Base-by-base conservation (phyloP, 2,113 vertebrate genomes). In the Sula dactylatra region DNA sequence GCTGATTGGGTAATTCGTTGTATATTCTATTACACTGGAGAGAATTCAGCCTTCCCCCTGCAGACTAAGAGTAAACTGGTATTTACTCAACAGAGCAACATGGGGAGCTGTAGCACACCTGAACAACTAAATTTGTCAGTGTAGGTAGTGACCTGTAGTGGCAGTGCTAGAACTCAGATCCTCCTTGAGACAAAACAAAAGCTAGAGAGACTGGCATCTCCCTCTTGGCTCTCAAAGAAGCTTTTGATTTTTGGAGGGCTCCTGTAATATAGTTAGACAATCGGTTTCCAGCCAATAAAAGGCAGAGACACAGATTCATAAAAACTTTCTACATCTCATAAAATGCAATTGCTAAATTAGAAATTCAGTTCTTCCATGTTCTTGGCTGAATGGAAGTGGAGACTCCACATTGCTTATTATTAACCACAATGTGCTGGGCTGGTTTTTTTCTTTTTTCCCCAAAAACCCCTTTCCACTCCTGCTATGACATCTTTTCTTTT, bases 281-380 rank as follows among this genome's bases (percentile, higher is more conserved):
- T 56, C 91, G 9, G 4, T 27, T 50, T 69, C 89, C 93, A 89
- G 70, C 73, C 86, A 91, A 32, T 73, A 73, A 80, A 80, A 87
- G 70, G 55, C 78, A 71, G 89, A 90, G 58, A 71, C 54, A 47
- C 17, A 10, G 69, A 72, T 50, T 36, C 64, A 83, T 76, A 77
- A 69, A 85, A 93, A 14, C 52, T 21, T 26, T 81, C 82, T 89
- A 58, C 45, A 18, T 89, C 78, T 80, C 71, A 47, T 70, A 82
- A 93, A 83, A 82, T 36, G 64, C 59, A 74, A 82, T 52, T 29
- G 74, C 67, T 94, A 77, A 94, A 85, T 69, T 80, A 65, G 70
- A 96, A 96, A 95, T 73, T 97, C 93, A 94, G 61, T 82, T 83
- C 94, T 88, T 92, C 90, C 94, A 27, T 2, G 8, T 66, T 12